Evolutionary conservation across 2,113 vertebrate genomes (phyloP), one percentile per base, ranked within the genome.

Genomic region (Apodemus sylvaticus): DNA sequence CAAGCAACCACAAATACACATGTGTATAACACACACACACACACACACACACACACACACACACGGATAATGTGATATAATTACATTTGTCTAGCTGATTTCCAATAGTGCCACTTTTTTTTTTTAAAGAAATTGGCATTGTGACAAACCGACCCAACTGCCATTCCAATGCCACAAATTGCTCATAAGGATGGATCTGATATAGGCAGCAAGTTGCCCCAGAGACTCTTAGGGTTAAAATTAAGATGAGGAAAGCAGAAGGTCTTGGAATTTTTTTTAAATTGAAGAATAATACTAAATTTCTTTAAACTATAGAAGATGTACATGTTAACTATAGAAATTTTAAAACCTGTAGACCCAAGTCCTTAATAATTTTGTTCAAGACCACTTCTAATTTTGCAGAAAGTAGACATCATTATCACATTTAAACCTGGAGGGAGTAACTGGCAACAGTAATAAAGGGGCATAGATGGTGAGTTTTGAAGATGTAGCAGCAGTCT

Each of bases 211-310:
- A 91, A 55, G n/a, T 9, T 16, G 82, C 5, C n/a, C 89, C 22
- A 92, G 26, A 70, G 66, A 91, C n/a, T 79, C 70, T 95, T 22
- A 81, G 26, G 83, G 19, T 94, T 89, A 83, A 93, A 93, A 93
- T 85, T 74, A 82, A 97, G 97, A 96, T 93, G 82, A 96, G 55
- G 76, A 97, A 96, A 97, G n/a, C 90, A 85, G 62, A 92, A 83
- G 7, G 34, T 83, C 3, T 78, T 88, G 20, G 3, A 73, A 31
- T 12, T 29, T 19, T 60, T 60, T 60, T 66, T 12, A 12, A 66
- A 66, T 66, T 78, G 74, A 58, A 89, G 36, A 92, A 53, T 85
- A 29, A 19, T 90, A 90, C 39, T 90, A 86, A 95, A 88, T 79
- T 94, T 62, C 60, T 68, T 88, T 48, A 82, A 76, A 17, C 82